Evolutionary conservation across 2,888 invertebrate species (phyloP).

Genomic region (Tridacna crocea): DNA sequence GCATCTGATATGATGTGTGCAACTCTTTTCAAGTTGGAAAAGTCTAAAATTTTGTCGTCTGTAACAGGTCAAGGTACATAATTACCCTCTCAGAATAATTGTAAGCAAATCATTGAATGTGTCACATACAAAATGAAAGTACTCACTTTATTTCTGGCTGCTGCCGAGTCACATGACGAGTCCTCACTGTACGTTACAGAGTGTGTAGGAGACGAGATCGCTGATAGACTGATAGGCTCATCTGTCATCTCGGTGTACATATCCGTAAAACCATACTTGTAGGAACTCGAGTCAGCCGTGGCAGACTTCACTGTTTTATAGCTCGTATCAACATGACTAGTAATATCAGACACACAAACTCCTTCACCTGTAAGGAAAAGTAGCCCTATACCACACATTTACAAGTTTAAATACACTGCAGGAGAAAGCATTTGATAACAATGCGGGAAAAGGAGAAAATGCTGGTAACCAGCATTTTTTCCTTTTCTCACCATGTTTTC

Average conservation of each 20-base stretch:
- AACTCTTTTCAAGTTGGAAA: background rate
- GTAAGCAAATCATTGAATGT: too few species aligned
- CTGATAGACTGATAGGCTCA: constrained; percentile 25
- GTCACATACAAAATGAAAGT: too few species aligned
- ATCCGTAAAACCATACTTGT: constrained; percentile 8
- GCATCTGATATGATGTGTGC: too few species aligned
- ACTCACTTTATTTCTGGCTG: constrained; percentile 7
- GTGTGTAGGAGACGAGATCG: constrained; percentile 26
- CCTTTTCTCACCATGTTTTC: too few species aligned
- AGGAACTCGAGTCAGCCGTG: constrained; percentile 37
- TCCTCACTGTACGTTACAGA: constrained; percentile 21
- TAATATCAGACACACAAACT: constrained; percentile 26
- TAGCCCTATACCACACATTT: too few species aligned
- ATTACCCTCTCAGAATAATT: too few species aligned
- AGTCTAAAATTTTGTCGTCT: too few species aligned
- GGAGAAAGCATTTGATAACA: too few species aligned
- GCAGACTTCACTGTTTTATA: constrained; percentile 20
- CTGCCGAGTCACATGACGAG: constrained; percentile 27
- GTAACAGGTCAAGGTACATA: too few species aligned
- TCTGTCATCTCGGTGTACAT: constrained; percentile 8
- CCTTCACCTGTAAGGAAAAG: background rate
- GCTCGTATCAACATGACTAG: constrained; percentile 20
- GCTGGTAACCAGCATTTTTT: too few species aligned
- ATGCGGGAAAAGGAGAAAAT: too few species aligned
- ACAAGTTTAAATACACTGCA: too few species aligned